Evolutionary conservation across 2,888 invertebrate species (phyloP).

Genomic region (Papilio elwesi): DNA sequence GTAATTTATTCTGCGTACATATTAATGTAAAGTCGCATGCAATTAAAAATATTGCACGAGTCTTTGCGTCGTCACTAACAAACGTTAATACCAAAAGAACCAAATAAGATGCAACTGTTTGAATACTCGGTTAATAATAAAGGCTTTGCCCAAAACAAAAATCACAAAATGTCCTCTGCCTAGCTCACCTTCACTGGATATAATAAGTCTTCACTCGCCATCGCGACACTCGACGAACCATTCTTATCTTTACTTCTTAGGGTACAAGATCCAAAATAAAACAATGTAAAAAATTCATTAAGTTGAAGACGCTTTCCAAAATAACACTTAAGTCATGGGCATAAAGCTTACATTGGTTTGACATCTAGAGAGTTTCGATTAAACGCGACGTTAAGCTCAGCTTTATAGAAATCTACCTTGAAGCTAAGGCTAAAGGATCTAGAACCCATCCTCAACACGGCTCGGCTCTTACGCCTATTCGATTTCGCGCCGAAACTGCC

Average conservation of each 20-base stretch:
- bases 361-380: slow-evolving; percentile 44
- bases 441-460: slow-evolving; percentile 51
- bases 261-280: slow-evolving; percentile 33
- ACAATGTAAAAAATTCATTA: slow-evolving; percentile 9
- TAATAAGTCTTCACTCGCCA: slow-evolving; percentile 52
- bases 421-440: slow-evolving; percentile 53
- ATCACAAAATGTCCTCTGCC: slow-evolving; percentile 49
- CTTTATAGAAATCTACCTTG: slow-evolving; percentile 55
- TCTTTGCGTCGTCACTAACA: neutral
- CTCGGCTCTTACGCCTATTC: slow-evolving; percentile 61
- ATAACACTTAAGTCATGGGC: neutral
- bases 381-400: slow-evolving; percentile 43
- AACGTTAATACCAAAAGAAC: slow-evolving; percentile 16
- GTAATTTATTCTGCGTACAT: neutral
- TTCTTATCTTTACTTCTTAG: slow-evolving; percentile 31
- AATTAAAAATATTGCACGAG: slow-evolving; percentile 6
- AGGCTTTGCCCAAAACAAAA: slow-evolving; percentile 47
- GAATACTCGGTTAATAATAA: slow-evolving; percentile 36
- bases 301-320: neutral
- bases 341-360: slow-evolving; percentile 49
- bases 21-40: neutral
- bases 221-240: slow-evolving; percentile 35
- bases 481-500: slow-evolving; percentile 69
- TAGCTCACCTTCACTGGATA: slow-evolving; percentile 55
- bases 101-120: slow-evolving; percentile 34